phyloP scores from a whole-genome alignment of 1,140 invertebrate species.

The Lanistes nyassanus region DNA sequence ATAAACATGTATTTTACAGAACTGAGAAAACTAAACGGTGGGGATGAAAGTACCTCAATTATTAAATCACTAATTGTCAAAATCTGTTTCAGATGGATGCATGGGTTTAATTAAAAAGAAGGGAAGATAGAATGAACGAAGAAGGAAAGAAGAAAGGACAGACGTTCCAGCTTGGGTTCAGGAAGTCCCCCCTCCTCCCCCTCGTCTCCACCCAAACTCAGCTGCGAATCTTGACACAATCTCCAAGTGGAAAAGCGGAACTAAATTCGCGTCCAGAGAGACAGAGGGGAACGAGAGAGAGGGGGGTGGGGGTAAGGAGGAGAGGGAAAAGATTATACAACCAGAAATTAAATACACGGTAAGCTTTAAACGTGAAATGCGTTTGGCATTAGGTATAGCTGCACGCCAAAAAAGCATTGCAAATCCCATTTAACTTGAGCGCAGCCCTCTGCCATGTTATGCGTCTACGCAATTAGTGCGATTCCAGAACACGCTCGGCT shows the following conservation, averaged over 20 bases:
- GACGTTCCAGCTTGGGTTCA: too few species aligned
- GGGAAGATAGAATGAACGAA: too few species aligned
- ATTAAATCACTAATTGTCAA: too few species aligned
- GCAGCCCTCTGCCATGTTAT: too few species aligned
- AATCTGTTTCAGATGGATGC: background rate
- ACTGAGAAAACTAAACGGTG: background rate
- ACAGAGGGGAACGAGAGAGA: constrained; percentile 1
- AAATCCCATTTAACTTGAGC: background rate
- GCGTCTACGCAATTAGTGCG: background rate
- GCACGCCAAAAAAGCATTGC: background rate
- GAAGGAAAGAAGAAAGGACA: too few species aligned
- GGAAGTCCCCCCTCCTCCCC: too few species aligned
- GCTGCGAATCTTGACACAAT: too few species aligned
- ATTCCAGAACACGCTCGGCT: too few species aligned
- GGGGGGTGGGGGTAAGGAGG: background rate
- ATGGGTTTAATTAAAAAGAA: background rate
- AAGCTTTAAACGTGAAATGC: background rate
- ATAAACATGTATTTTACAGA: too few species aligned
- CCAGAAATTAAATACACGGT: background rate
- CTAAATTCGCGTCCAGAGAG: background rate
- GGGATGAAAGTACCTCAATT: background rate
- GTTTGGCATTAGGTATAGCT: too few species aligned
- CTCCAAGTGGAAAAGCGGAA: too few species aligned
- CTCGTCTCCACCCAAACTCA: too few species aligned
- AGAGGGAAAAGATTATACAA: background rate